Evolutionary conservation across 2,113 vertebrate species (phyloP), one percentile per base, ranked within the genome.

Genomic region (Oreochromis niloticus): DNA sequence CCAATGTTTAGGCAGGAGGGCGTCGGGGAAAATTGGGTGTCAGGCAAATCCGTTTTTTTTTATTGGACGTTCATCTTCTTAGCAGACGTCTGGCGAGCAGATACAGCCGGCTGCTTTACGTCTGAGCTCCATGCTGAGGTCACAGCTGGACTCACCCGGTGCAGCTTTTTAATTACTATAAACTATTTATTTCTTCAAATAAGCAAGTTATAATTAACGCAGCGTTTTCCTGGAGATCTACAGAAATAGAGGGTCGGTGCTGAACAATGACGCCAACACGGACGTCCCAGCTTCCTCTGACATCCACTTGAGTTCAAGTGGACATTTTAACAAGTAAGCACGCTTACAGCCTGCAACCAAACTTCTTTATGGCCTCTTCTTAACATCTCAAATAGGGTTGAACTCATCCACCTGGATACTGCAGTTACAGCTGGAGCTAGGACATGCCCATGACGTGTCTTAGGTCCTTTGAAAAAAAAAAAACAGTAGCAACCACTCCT

Each of bases 1-100:
- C 63, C 43, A 79, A 52, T 75, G 80, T 89, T 91, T 84, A 81
- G 48, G 17, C 32, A 6, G 46, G 83, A 87, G 85, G 66, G 46
- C n/a, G 2, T 73, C 27, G 5, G 71, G 43, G 87, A 82, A 88
- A 91, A 91, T 83, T 46, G 32, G 86, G 34, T 52, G 88, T 93
- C 54, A 36, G n/a, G 82, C 79, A 30, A 83, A 94, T 87, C 61
- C 32, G 78, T 92, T 87, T 85, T 6, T 6, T 19, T 61, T 61
- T 93, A 93, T 82, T 88, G 91, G 81, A 57, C 11, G 9, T 88
- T 82, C 10, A 55, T 90, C 87, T 90, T 91, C 59, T 82, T 3
- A 57, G 83, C 88, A 85, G 88, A 90, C 82, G 87, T 89, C 68
- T 85, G 3, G 73, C 32, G 24, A 81, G 30, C 34, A 54, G 22